Evolutionary conservation across 2,113 vertebrate species (phyloP).

Genomic region (Rhombomys opimus): DNA sequence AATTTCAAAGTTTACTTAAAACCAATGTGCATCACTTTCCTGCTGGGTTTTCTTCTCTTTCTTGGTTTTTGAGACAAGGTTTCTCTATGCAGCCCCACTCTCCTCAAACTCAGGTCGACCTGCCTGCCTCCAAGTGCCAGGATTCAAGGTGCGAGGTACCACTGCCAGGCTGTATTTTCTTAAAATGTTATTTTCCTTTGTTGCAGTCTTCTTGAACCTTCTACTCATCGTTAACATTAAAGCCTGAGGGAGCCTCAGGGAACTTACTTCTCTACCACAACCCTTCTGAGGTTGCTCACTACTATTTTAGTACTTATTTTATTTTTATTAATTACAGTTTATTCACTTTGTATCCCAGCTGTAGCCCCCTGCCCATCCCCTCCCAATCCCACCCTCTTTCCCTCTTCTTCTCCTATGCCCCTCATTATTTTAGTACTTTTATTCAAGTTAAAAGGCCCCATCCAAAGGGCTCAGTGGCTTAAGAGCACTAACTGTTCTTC

Average conservation of each 20-base stretch:
- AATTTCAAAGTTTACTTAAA: conserved; percentile 74
- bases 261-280: background rate
- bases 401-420: too few relatives aligned
- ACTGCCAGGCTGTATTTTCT: background rate
- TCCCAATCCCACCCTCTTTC: too few relatives aligned
- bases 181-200: background rate
- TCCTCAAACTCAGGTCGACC: background rate
- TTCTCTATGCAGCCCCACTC: background rate
- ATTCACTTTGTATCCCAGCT: too few relatives aligned
- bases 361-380: too few relatives aligned
- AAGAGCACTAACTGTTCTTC: background rate
- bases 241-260: background rate
- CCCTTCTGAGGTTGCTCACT: background rate
- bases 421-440: background rate
- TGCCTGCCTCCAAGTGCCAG: background rate
- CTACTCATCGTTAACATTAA: conserved; percentile 20
- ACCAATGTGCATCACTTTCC: conserved; percentile 25
- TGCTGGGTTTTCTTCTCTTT: background rate
- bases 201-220: background rate
- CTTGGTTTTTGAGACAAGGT: background rate
- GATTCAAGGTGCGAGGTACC: background rate
- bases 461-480: background rate
- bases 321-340: background rate
- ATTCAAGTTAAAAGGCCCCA: conserved; percentile 2
- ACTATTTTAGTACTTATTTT: conserved; percentile 5